Percentiles rank a stretch among this genome's conserved stretches.
phyloP scores from a whole-genome alignment of 2,888 invertebrate species.

The Dastarcus helophoroides region DNA sequence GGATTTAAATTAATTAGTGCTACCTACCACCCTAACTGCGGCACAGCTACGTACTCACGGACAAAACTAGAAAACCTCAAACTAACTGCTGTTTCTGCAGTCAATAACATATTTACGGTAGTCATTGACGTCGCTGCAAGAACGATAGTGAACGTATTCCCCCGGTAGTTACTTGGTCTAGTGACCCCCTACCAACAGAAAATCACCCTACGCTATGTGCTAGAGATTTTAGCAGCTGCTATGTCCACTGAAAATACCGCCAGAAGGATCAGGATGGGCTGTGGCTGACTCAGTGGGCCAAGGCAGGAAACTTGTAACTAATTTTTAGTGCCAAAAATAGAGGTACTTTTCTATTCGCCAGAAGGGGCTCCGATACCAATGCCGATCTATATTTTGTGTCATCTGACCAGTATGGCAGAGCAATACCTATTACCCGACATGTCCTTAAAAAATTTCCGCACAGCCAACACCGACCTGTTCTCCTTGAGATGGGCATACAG shows the following conservation, averaged over 20 bases:
- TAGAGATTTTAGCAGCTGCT: slow-evolving; percentile 4
- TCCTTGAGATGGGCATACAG: slow-evolving; percentile 4
- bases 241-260: background rate
- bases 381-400: slow-evolving; percentile 5
- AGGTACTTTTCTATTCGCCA: background rate
- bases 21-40: too few species aligned
- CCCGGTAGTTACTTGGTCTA: too few species aligned
- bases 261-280: background rate
- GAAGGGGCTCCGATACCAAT: background rate
- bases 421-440: too few species aligned
- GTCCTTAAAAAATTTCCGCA: slow-evolving; percentile 7
- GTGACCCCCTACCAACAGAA: too few species aligned
- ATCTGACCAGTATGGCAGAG: background rate
- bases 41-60: too few species aligned
- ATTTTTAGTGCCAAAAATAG: slow-evolving; percentile 1
- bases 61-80: too few species aligned
- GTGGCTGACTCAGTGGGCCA: slow-evolving; percentile 1
- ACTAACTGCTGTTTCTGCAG: too few species aligned
- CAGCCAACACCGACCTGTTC: slow-evolving; percentile 7
- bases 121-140: too few species aligned
- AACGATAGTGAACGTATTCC: too few species aligned
- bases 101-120: too few species aligned
- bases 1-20: too few species aligned
- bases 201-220: background rate
- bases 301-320: background rate